Percentiles rank a stretch among this genome's conserved stretches.
These are phyloP conservation scores for Parnassius apollo DNA, from an alignment of 2,888 invertebrate genomes.

Conservation along the genomic window DNA sequence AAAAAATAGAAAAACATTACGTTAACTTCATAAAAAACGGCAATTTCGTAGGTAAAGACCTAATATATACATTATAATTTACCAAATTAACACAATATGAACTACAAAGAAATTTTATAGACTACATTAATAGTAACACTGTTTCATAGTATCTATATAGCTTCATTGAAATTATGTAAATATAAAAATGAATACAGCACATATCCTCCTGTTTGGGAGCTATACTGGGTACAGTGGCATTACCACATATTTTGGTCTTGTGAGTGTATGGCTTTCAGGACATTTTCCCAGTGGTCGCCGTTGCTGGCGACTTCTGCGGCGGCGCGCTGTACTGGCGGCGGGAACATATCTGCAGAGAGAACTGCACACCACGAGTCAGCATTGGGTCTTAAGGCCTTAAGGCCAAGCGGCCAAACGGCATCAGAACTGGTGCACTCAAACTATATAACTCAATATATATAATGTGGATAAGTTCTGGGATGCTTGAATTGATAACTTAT, in stretches of 20 bases:
- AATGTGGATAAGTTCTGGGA: neutral
- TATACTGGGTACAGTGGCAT: slow-evolving; percentile 67
- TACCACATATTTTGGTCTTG: slow-evolving; percentile 80
- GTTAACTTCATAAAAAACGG: too few relatives aligned
- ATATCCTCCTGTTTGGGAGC: slow-evolving; percentile 59
- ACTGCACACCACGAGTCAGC: slow-evolving; percentile 79
- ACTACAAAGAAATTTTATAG: too few relatives aligned
- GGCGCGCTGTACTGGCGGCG: slow-evolving; percentile 71
- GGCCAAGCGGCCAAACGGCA: slow-evolving; percentile 1
- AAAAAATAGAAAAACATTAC: too few relatives aligned
- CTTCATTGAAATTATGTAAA: slow-evolving; percentile 42
- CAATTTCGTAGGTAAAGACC: too few relatives aligned
- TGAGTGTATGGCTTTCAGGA: slow-evolving; percentile 80
- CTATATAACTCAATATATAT: too few relatives aligned
- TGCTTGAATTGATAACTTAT: neutral
- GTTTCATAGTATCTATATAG: slow-evolving; percentile 33
- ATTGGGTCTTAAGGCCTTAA: slow-evolving; percentile 52
- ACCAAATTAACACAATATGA: too few relatives aligned
- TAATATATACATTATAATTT: too few relatives aligned
- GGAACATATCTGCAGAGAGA: slow-evolving; percentile 78
- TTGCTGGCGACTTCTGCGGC: slow-evolving; percentile 83
- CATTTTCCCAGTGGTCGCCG: slow-evolving; percentile 85
- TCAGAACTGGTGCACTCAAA: slow-evolving; percentile 6
- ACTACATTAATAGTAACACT: slow-evolving; percentile 27
- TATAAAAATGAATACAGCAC: slow-evolving; percentile 74